Base-by-base conservation (phyloP, 2,113 vertebrate genomes). In the Semnornis frantzii region DNA sequence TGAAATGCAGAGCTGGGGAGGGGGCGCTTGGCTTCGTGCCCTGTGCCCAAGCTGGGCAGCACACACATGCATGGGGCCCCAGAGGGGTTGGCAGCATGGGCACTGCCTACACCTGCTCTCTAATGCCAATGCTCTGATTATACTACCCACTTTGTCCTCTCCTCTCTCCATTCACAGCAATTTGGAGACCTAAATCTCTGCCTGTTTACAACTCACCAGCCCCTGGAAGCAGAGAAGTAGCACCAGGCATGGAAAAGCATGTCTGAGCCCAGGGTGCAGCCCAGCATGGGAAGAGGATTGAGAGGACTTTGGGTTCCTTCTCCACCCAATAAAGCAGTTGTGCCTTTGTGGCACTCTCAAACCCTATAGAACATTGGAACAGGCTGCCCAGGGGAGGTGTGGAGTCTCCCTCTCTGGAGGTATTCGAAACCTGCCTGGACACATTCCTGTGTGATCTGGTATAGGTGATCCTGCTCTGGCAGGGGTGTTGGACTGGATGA, bases 1-100 rank as follows among this genome's bases (percentile, higher is more conserved):
- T 65, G 44, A 58, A 82, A 76, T 8, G n/a, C 21, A 28, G 80
- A 73, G 62, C 37, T 0, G 18, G 74, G 54, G 42, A 42, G 37
- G 57, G 81, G 57, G 58, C 0, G 2, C 20, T 12, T 88, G 92
- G 82, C 31, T 69, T 34, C 0, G 2, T 55, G 70, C 82, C 77
- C 34, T 1, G 4, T 54, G 39, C 48, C 28, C 0, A 1, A 48
- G 62, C 44, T 0, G 10, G 44, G 28, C 55, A 6, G 33, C 24
- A 34, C 8, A 14, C 19, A 30, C 9, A 57, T 30, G 27, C 28
- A 10, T 30, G 15, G 72, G 86, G 72, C 75, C 88, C 50, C 4
- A 2, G 34, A 70, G 63, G 37, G 39, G 58, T 58, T 58, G 84
- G 79, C 62, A 63, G 44, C 1, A 4, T 0, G 2, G 31, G 33